phyloP scores from a whole-genome alignment of 2,888 invertebrate genomes.

The Pycnomerus fuliginosus region DNA sequence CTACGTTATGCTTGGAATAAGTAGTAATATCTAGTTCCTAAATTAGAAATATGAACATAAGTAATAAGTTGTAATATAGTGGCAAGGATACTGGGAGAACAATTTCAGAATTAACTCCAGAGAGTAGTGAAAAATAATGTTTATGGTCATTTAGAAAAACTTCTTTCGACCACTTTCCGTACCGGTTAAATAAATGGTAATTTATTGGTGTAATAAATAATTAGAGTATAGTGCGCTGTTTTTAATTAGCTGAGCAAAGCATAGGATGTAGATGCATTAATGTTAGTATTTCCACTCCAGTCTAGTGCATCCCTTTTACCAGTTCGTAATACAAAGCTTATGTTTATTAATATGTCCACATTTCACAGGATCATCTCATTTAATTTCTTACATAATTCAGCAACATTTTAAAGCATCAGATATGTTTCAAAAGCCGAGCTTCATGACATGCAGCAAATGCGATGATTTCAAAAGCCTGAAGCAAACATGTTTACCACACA shows the following conservation, averaged over 20 bases:
- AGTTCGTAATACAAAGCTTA: conserved; percentile 2
- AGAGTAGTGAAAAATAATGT: too few relatives aligned
- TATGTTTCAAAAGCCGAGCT: too few relatives aligned
- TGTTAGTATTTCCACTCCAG: conserved; percentile 12
- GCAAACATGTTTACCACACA: conserved; percentile 17
- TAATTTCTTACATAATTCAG: conserved; percentile 2
- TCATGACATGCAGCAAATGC: too few relatives aligned
- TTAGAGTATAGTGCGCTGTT: conserved; percentile 11
- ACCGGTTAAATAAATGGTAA: conserved; percentile 26
- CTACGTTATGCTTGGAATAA: too few relatives aligned
- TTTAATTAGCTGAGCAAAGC: conserved; percentile 20
- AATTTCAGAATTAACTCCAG: too few relatives aligned
- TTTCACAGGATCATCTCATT: not conserved
- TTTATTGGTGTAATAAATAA: conserved; percentile 27
- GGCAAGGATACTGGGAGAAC: too few relatives aligned
- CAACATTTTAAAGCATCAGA: conserved; percentile 5
- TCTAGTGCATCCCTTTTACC: conserved; percentile 10
- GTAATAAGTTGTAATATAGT: too few relatives aligned
- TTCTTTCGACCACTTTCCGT: conserved; percentile 6
- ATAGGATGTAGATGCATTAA: conserved; percentile 16
- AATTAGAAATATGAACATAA: too few relatives aligned
- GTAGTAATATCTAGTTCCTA: too few relatives aligned
- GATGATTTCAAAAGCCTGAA: conserved; percentile 8
- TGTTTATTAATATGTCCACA: conserved; percentile 3
- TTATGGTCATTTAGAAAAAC: conserved; percentile 18